A percentile compares a stretch with the other conserved stretches of the same genome.
phyloP scores from a whole-genome alignment of 2,797 vertebrate species.

The Sebastolobus altivelis region DNA sequence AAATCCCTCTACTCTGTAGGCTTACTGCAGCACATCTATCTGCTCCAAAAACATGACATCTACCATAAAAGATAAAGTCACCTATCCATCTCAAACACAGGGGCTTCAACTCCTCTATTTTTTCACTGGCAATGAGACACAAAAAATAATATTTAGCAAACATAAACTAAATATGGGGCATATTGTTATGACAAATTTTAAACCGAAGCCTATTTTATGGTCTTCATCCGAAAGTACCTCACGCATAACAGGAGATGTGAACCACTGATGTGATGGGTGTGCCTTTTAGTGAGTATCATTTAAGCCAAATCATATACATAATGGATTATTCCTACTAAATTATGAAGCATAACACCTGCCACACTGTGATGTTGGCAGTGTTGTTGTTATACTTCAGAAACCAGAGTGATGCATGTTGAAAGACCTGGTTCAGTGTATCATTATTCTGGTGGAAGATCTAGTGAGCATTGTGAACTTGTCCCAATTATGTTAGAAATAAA shows the following conservation, averaged over 20 bases:
- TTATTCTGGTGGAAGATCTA: background rate
- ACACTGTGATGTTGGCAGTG: slow-evolving; percentile 46
- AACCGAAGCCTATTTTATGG: slow-evolving; percentile 6
- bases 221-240: slow-evolving; percentile 14
- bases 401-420: slow-evolving; percentile 32
- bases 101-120: background rate
- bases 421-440: slow-evolving; percentile 24
- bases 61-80: background rate
- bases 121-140: background rate
- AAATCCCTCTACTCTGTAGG: background rate
- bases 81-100: background rate
- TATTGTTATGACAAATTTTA: slow-evolving; percentile 9
- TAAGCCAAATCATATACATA: slow-evolving; percentile 73
- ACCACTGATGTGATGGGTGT: slow-evolving; percentile 42
- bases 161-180: background rate
- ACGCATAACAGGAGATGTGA: slow-evolving; percentile 23
- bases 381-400: slow-evolving; percentile 52
- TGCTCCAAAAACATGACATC: slow-evolving; percentile 1
- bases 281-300: slow-evolving; percentile 65
- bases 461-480: background rate
- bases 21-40: background rate
- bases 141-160: background rate
- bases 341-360: slow-evolving; percentile 74
- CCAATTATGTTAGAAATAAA: background rate
- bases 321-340: slow-evolving; percentile 74